These are phyloP conservation scores for Drosophila nannoptera DNA, from an alignment of 1,140 invertebrate species.

Conservation along the genomic window DNA sequence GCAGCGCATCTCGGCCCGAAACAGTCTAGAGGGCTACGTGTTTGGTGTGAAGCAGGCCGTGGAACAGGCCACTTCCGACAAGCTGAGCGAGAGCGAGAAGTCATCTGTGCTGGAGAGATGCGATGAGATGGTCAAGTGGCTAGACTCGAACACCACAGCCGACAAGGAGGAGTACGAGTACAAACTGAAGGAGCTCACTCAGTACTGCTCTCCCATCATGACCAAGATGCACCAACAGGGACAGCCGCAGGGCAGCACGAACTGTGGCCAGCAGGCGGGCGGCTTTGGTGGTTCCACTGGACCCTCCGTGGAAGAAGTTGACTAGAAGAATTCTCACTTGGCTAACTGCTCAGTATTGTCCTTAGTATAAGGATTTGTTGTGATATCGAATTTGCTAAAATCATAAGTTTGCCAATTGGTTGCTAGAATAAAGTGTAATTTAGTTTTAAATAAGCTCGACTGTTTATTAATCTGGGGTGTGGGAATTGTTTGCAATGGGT, in stretches of 20 bases:
- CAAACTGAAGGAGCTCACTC: slow-evolving; percentile 81
- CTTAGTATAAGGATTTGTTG: neutral
- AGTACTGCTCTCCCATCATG: slow-evolving; percentile 81
- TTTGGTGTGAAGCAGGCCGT: slow-evolving; percentile 84
- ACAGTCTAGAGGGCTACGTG: slow-evolving; percentile 85
- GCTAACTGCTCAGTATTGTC: neutral
- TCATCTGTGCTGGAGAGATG: slow-evolving; percentile 82
- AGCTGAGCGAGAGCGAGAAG: slow-evolving; percentile 82
- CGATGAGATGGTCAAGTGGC: slow-evolving; percentile 82
- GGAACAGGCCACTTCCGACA: slow-evolving; percentile 81
- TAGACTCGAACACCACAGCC: slow-evolving; percentile 82
- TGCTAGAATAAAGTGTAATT: too few relatives aligned
- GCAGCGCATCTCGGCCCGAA: slow-evolving; percentile 82
- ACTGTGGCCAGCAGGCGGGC: slow-evolving; percentile 78
- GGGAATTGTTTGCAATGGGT: too few relatives aligned
- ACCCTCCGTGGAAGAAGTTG: slow-evolving; percentile 87
- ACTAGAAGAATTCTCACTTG: slow-evolving; percentile 79
- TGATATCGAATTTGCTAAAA: too few relatives aligned
- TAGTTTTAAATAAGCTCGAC: too few relatives aligned
- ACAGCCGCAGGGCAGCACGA: slow-evolving; percentile 59
- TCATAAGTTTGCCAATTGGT: too few relatives aligned
- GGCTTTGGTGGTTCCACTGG: slow-evolving; percentile 80
- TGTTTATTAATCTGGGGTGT: too few relatives aligned
- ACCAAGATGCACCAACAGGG: slow-evolving; percentile 80
- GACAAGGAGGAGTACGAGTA: slow-evolving; percentile 84